A percentile compares a stretch with the other conserved stretches of the same genome.
phyloP scores from a whole-genome alignment of 2,797 vertebrate genomes.

The Morelia viridis region DNA sequence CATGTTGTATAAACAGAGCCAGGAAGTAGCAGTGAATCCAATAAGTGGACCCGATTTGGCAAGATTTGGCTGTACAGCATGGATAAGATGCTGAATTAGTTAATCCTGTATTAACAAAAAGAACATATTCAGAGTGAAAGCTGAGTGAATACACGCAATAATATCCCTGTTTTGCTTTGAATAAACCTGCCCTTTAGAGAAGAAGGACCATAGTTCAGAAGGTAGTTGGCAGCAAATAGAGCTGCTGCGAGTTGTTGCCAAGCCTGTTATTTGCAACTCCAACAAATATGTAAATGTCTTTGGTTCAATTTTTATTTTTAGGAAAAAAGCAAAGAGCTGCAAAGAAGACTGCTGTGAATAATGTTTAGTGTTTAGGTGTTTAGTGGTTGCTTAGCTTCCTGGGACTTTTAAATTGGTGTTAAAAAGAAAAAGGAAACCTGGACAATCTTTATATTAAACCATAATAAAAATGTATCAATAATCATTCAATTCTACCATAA shows the following conservation, averaged over 20 bases:
- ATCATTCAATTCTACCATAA: not conserved
- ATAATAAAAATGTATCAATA: not conserved
- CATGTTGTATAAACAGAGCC: not conserved
- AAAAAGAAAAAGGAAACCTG: not conserved
- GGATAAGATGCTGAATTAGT: not conserved
- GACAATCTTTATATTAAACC: not conserved
- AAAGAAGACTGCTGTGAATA: not conserved
- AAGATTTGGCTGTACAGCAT: not conserved
- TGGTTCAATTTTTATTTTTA: not conserved
- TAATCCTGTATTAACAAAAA: not conserved
- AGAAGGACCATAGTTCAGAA: not conserved
- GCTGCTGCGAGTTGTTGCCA: not conserved
- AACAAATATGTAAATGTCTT: constrained; percentile 2
- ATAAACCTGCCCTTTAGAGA: not conserved
- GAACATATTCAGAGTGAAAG: not conserved
- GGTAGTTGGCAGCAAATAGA: not conserved
- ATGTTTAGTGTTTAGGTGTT: not conserved
- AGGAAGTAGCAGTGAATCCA: not conserved
- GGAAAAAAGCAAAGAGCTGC: not conserved
- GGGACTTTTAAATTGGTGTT: not conserved
- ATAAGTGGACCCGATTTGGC: not conserved
- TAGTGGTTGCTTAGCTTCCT: not conserved
- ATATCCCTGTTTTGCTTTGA: not conserved
- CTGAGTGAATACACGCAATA: not conserved
- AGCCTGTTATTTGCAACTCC: not conserved